Evolutionary conservation across 2,113 vertebrate genomes (phyloP).

Genomic region (Cephalopholis sonnerati): DNA sequence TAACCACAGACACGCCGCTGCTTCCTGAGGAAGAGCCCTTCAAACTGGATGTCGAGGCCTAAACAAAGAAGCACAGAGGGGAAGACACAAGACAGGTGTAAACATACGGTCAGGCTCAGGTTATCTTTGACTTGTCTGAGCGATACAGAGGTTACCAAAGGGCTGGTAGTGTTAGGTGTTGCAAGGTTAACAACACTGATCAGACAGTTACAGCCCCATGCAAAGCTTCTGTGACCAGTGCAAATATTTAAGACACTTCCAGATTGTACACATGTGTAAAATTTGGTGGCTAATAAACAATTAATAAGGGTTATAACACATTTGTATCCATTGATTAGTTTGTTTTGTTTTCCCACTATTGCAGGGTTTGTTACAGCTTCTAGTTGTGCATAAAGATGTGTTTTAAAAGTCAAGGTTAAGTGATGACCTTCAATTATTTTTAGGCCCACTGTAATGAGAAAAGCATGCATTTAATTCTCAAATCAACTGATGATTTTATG

Average conservation of each 20-base stretch:
- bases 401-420: not conserved
- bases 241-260: not conserved
- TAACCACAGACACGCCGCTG: constrained; percentile 75
- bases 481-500: not conserved
- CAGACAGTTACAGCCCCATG: not conserved
- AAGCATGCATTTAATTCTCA: not conserved
- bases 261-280: not conserved
- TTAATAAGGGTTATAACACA: not conserved
- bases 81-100: not conserved
- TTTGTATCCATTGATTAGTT: too few relatives aligned
- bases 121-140: not conserved
- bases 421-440: not conserved
- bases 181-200: not conserved
- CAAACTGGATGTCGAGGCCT: constrained; percentile 88
- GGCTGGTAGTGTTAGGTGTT: not conserved
- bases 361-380: not conserved
- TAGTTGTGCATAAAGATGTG: not conserved
- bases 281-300: not conserved
- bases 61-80: constrained; percentile 19
- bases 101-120: not conserved
- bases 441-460: not conserved
- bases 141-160: not conserved
- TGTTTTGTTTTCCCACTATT: not conserved
- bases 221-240: not conserved
- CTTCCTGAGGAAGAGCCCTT: constrained; percentile 86